Evolutionary conservation across 2,888 invertebrate species (phyloP), one percentile per base, ranked within the genome.

Genomic region (Ophioninae sp.): DNA sequence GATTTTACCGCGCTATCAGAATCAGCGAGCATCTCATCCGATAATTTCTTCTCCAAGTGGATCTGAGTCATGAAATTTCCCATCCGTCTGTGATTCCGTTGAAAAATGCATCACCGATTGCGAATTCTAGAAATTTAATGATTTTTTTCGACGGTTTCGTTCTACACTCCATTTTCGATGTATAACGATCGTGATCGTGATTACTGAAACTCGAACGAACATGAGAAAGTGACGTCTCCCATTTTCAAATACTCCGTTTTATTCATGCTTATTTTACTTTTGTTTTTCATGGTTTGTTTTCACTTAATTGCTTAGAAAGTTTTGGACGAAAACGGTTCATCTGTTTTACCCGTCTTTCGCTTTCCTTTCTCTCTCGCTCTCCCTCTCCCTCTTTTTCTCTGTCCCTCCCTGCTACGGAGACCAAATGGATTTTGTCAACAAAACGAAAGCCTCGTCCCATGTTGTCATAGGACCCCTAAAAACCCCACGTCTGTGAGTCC

Each of bases 361-460:
- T 57, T 57, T 57, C 57, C 56, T 57, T 20, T 57, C 57, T 37
- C 10, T 20, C 17, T 50, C 17, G 10, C 13, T 44, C 10, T 44
- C 13, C 6, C 2, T 13, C 50, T 13, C 17, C 13, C 50, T 50
- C 17, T 17, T 17, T 50, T 10, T 0, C 2, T 5, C 0, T 50
- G 17, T 50, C 17, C 5, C 50, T 50, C 13, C 17, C 50, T 17
- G 6, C 13, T 5, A 30, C 0, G 17, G 17, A 6, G 20, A 56
- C 30, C 56, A 6, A 70, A 70, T 57, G 70, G 30, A 10, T 73
- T 57, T 56, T 30, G 30, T 70, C 59, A 41, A 64, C 30, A 8
- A 78, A 78, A 79, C 61, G 74, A 67, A 81, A 83, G 74, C 81
- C 74, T 74, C 1, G 30, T n/a, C 69, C 50, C 70, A 73, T 69